These are phyloP conservation scores for Rhagonycha fulva DNA, from an alignment of 2,888 invertebrate species.

Conservation along the genomic window DNA sequence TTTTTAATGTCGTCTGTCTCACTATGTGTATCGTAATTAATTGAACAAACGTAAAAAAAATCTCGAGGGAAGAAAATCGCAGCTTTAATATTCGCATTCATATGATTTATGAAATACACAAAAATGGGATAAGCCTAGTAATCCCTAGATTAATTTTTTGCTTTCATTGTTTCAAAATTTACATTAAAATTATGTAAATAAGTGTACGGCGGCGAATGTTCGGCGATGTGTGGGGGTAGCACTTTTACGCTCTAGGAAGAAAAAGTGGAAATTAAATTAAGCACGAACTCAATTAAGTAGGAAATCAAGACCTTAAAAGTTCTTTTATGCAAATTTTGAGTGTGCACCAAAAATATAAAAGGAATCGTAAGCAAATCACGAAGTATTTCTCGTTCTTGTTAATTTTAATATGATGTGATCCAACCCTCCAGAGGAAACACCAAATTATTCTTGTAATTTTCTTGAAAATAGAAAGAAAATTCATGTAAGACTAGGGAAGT, in stretches of 20 bases:
- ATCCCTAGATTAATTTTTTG: neutral
- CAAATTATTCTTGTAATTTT: neutral
- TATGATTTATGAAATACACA: neutral
- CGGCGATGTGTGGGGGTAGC: too few species aligned
- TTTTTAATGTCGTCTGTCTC: neutral
- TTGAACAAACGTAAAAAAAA: neutral
- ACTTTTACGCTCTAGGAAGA: neutral
- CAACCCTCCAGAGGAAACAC: neutral
- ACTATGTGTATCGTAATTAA: neutral
- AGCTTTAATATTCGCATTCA: neutral
- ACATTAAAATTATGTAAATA: neutral
- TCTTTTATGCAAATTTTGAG: neutral
- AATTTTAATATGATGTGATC: neutral
- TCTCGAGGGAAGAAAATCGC: neutral
- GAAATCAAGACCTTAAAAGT: neutral
- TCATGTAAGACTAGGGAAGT: neutral
- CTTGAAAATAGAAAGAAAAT: neutral
- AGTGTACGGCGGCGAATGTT: too few species aligned
- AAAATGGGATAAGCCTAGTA: neutral
- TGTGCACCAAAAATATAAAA: neutral
- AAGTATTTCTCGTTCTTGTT: neutral
- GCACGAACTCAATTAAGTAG: neutral
- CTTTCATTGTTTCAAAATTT: neutral
- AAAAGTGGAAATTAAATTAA: neutral
- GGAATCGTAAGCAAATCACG: neutral